Base-by-base conservation (phyloP, 2,888 invertebrate genomes). In the Thumatha senex region DNA sequence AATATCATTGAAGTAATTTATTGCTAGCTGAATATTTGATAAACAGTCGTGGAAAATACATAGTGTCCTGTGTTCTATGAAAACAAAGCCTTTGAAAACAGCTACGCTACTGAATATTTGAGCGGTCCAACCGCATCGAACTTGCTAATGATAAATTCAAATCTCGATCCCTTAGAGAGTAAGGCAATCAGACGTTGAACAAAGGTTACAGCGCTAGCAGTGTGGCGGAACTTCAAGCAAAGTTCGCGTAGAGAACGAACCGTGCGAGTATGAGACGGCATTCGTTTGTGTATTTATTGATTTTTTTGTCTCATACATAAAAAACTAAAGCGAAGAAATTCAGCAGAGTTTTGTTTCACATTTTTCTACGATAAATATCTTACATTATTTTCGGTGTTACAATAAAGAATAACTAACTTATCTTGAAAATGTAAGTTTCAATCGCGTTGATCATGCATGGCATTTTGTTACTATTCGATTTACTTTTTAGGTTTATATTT, bases 61-160 rank as follows among this genome's bases (percentile, higher is more conserved):
- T 58, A 58, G 53, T 59, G 35, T 14, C 24, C 5, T 24, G 18
- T 24, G 18, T 24, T 24, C 2, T 24, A 24, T 24, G 18, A 74
- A 74, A 76, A 78, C 75, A 71, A 74, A 77, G 70, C 54, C 54
- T 51, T 63, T 54, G 68, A 65, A 70, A 76, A 74, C 76, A 77
- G 73, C 73, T 70, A 64, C 68, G 69, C 72, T 71, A 72, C 74
- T 86, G 85, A 86, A 88, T 87, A 86, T 86, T 87, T 84, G 74
- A 86, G 76, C 64, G 67, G 61, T 58, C 54, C 68, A 62, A 76
- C 80, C 76, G 70, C 79, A 78, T 78, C 76, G 78, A 74, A 72
- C 70, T 69, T 61, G 60, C 81, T 85, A 86, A 86, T 86, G 86
- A 86, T 88, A 89, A 86, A 89, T 88, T 89, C 87, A 88, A 88